Evolutionary conservation across 92 coral and sea anemone species (phyloP).

Genomic region (Muricea muricata): DNA sequence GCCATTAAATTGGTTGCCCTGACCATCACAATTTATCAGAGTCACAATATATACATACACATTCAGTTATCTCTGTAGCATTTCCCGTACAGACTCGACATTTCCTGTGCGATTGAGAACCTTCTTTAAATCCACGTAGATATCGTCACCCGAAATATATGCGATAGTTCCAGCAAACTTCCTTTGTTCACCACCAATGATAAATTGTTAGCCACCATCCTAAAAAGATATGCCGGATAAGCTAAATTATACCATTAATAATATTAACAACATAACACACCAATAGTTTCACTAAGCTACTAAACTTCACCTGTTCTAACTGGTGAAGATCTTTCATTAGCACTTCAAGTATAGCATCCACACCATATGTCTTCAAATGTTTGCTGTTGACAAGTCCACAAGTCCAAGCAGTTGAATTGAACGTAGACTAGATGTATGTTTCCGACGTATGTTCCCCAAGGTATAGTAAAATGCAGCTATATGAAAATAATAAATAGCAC

Average conservation of each 20-base stretch:
- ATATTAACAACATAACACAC: neutral
- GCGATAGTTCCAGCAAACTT: neutral
- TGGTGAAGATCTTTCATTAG: neutral
- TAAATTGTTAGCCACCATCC: neutral
- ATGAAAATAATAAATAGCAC: neutral
- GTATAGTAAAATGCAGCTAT: slow-evolving; percentile 4
- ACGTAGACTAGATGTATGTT: neutral
- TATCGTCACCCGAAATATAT: neutral
- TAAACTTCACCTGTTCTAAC: neutral
- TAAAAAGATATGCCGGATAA: no score
- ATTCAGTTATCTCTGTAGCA: no score
- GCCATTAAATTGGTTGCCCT: no score
- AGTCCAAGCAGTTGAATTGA: slow-evolving; percentile 18
- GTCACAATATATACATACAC: no score
- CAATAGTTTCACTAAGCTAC: neutral
- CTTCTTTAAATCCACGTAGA: neutral
- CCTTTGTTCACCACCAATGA: neutral
- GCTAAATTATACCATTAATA: no score
- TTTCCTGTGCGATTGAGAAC: neutral
- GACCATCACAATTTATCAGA: no score
- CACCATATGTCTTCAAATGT: neutral
- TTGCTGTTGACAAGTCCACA: neutral
- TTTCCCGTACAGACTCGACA: neutral
- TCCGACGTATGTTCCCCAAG: neutral
- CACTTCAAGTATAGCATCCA: neutral